Evolutionary conservation across 2,113 vertebrate genomes (phyloP), one percentile per base, ranked within the genome.

Genomic region (Gambusia holbrooki): DNA sequence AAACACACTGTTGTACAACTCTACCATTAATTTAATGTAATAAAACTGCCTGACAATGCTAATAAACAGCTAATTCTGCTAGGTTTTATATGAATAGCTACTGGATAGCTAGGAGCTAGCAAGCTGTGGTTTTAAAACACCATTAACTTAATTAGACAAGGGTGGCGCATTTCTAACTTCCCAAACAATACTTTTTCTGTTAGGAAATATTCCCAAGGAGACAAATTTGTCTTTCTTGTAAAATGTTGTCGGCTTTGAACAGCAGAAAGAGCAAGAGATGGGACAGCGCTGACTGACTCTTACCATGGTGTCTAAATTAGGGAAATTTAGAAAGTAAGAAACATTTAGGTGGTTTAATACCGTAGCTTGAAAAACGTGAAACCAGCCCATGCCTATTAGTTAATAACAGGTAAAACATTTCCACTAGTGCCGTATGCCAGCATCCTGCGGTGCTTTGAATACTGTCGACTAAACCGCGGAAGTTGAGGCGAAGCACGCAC

Each of bases 401-500:
- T 58, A 3, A 58, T n/a, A n/a, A 48, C 5, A 2, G 45, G 45
- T 48, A 48, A 48, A 58, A 66, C 64, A 75, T 37, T 77, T 33
- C 6, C 27, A 45, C 30, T 48, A 30, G 73, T 45, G 66, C 54
- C 71, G 19, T 69, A 27, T 19, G 79, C 69, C 74, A 74, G 79
- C 29, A 32, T 45, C 48, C 33, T 19, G n/a, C 35, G 30, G 65
- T 61, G 81, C 45, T 80, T 29, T 48, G 37, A 78, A 67, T 69
- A 63, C 35, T 71, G 60, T 22, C 66, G 40, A 48, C 69, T 70
- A 78, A 80, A 74, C 40, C 80, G 83, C 80, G 83, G 81, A 75
- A 84, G 69, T 61, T 73, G n/a, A 74, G 14, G 29, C 0, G 5
- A 30, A 61, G 63, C 30, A 28, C 67, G 25, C 61, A 30, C 13